phyloP scores from a whole-genome alignment of 1,140 invertebrate genomes.

The Pomacea maculata region DNA sequence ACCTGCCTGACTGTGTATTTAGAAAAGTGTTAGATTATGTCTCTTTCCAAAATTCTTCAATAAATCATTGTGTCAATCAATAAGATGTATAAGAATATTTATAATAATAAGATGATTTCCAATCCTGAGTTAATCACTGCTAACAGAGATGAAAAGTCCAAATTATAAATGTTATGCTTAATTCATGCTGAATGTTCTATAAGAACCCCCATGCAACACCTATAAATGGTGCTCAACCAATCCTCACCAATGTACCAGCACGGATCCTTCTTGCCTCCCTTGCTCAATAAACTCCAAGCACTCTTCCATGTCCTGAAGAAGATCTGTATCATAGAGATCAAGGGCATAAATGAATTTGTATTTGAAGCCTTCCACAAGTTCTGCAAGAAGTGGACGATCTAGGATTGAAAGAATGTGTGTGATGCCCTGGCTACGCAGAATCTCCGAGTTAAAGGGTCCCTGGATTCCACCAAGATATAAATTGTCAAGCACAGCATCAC shows the following conservation, averaged over 20 bases:
- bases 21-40: not conserved
- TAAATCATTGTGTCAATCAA: not conserved
- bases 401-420: constrained; percentile 52
- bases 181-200: not conserved
- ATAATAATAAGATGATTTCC: too few species aligned
- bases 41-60: not conserved
- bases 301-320: constrained; percentile 48
- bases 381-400: constrained; percentile 35
- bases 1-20: constrained; percentile 50
- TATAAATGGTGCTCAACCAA: not conserved
- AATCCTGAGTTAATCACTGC: too few species aligned
- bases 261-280: constrained; percentile 37
- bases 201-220: not conserved
- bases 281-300: constrained; percentile 53
- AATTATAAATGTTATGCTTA: too few species aligned
- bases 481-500: constrained; percentile 70
- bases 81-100: not conserved
- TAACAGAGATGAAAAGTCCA: too few species aligned
- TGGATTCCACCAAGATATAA: constrained; percentile 44
- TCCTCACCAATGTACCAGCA: constrained; percentile 58
- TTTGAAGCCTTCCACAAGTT: constrained; percentile 32
- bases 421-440: constrained; percentile 28
- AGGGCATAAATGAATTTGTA: constrained; percentile 47
- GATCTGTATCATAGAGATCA: constrained; percentile 46
- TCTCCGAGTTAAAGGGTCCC: constrained; percentile 32